Evolutionary conservation across 2,888 invertebrate species (phyloP), one percentile per base, ranked within the genome.

Genomic region (Salticus scenicus): DNA sequence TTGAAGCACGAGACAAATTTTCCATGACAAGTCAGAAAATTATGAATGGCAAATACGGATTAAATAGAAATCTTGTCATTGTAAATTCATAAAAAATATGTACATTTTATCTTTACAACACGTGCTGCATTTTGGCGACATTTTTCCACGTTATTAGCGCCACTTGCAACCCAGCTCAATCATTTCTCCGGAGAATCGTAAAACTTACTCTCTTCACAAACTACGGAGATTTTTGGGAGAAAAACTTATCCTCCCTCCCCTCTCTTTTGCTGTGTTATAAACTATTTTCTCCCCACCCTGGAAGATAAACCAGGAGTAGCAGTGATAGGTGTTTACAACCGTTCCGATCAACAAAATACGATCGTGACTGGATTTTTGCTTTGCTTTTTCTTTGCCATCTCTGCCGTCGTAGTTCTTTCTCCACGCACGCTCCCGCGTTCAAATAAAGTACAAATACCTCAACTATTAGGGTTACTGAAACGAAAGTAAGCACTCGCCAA

Each of bases 311-410:
- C 66, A 67, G 14, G 69, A 57, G 57, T 69, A 24, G 41, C 70
- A 51, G 69, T 69, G 84, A 85, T 85, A 75, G 84, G 78, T 85
- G 84, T 85, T 85, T 85, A 85, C 79, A 73, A 72, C 84, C 78
- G 72, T 72, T 73, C 78, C 31, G 42, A 47, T 69, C 84, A 51
- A 74, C 79, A 75, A 79, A 85, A 84, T 84, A 84, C 83, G 83
- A 84, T 41, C 83, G 73, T 77, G 82, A 71, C 71, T 71, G 42
- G 27, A 71, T 31, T 64, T 64, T 77, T 57, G 51, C 28, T 67
- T 66, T 31, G 28, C n/a, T 47, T 14, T 42, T 77, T 72, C 64
- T 63, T 63, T 42, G 30, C 33, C 27, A 1, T 31, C 27, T 4
- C 27, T 28, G 41, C 42, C 28, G 41, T 27, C 42, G 69, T 70